Evolutionary conservation across 64 coral and sea anemone genomes (phyloP).

Genomic region (Montipora foliosa): DNA sequence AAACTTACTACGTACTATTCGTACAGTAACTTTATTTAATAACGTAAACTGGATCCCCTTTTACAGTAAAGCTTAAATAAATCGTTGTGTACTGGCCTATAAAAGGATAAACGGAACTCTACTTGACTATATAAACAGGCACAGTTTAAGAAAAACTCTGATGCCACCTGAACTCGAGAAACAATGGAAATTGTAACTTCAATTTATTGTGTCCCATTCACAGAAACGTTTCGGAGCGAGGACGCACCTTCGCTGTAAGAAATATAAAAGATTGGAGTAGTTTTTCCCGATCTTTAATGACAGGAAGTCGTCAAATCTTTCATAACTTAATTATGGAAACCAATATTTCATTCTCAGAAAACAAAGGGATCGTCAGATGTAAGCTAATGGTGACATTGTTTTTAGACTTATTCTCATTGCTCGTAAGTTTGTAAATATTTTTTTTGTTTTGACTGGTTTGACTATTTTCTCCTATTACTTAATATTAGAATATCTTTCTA

Average conservation of each 20-base stretch:
- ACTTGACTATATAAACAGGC: neutral
- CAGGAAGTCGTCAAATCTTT: too few species aligned
- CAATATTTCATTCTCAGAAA: too few species aligned
- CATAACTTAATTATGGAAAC: too few species aligned
- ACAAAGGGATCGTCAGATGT: too few species aligned
- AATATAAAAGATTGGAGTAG: neutral
- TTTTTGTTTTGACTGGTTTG: too few species aligned
- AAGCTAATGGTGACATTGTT: too few species aligned
- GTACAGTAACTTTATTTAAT: neutral
- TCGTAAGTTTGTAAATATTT: too few species aligned
- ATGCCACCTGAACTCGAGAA: neutral
- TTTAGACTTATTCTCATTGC: too few species aligned
- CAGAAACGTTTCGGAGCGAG: neutral
- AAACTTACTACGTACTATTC: neutral
- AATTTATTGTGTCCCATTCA: neutral
- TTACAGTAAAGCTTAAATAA: constrained; percentile 4
- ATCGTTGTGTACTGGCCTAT: neutral
- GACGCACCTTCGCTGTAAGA: neutral
- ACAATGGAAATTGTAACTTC: neutral
- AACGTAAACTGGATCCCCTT: constrained; percentile 11
- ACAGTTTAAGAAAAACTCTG: neutral
- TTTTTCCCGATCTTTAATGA: neutral
- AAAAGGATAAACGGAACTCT: constrained; percentile 31
- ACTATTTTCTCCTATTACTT: neutral
- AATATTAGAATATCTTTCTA: too few species aligned